Base-by-base conservation (phyloP, 2,888 invertebrate genomes). In the Synergus laeviventris region DNA sequence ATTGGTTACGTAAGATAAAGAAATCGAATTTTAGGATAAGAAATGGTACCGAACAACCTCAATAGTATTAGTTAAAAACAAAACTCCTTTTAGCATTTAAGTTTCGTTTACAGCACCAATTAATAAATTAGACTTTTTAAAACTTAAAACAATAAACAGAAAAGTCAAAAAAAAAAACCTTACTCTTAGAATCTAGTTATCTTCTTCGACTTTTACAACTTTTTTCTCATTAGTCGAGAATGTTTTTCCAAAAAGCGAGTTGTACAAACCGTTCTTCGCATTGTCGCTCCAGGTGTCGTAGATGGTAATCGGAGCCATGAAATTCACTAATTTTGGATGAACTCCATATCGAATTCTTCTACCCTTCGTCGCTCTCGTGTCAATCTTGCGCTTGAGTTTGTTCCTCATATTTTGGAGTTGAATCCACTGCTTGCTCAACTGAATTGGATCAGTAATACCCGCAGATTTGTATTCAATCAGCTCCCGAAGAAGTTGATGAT, bases 341-440 rank as follows among this genome's bases (percentile, higher is more conserved):
- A 97, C 95, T 78, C 95, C 94, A 91, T 96, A 98, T 87, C 97
- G 94, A 74, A 98, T 94, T 91, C 96, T 97, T 77, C 99, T 93
- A 0, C 98, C 99, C 91, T 99, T 99, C 7, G 98, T 97, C 0
- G 98, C 98, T 89, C 95, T 95, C 0, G 97, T 97, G 88, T 99
- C 99, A 1, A 98, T 95, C 91, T 96, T 97, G 83, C 96, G 94
- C 90, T 98, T 99, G 94, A 97, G 96, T 91, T 97, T 97, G 87
- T 94, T 97, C 56, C 98, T 92, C 91, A 98, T 93, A 90, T 96
- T 98, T 89, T 99, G 98, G 78, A 99, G 92, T 79, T 98, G 96
- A 80, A 97, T 94, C 96, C 97, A 98, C 87, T 98, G 97, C 82
- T 96, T 94, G 88, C 97, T 96, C 61, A 98, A 92, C 84, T 97